Evolutionary conservation across 2,797 vertebrate species (phyloP), one percentile per base, ranked within the genome.

Genomic region (Danio choprae): DNA sequence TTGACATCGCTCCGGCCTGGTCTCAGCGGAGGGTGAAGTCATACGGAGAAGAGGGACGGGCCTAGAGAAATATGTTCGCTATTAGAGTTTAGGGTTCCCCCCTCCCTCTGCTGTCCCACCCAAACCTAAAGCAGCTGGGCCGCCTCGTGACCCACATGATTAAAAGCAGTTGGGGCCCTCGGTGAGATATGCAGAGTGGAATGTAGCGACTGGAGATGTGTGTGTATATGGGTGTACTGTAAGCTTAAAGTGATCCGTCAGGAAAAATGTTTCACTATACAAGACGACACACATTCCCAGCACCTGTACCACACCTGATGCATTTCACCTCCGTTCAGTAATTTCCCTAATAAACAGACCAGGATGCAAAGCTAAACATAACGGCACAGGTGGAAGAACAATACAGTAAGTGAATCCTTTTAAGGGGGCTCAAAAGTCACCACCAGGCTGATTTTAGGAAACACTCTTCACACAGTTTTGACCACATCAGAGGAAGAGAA

Each of bases 131-230:
- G 91, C 93, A 93, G 93, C 92, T 94, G 93, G 91, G 90, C 88
- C 51, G 89, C 91, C 91, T 89, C 89, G 89, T 93, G 93, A 94
- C 91, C 92, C 87, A 68, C n/a, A 90, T 92, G 92, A 94, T 93
- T 92, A 91, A 92, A 93, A 92, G 90, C 91, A 92, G 91, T 93
- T 89, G 90, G 88, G 87, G 86, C 91, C 85, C 82, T 89, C 82
- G 44, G 90, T 92, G 92, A 93, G 91, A 92, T 92, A 92, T 69
- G 83, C 84, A 83, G 88, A 87, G 89, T 87, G 91, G 93, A 94
- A 94, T 93, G 93, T 84, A 69, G 89, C 68, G 90, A 90, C 85
- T 87, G 87, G 82, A 89, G 90, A 51, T 65, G 79, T 68, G 44
- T 69, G 59, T 44, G 86, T 85, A 86, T 81, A 76, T 74, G 77